Conservation (phyloP, 2,113 vertebrate species). For the Bambusicola thoracicus region DNA sequence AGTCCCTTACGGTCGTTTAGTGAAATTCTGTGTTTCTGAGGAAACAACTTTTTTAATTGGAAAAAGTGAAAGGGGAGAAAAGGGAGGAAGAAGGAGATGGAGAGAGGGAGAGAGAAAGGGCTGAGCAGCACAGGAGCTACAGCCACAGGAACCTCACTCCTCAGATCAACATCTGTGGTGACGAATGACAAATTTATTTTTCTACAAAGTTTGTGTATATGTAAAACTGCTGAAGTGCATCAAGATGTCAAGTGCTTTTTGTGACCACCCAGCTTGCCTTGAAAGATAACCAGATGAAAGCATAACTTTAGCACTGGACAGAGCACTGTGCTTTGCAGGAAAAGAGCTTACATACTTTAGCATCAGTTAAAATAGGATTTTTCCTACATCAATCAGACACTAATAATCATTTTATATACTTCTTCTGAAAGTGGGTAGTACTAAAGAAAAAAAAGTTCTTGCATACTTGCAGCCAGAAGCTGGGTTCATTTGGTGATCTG, state of each 20-base stretch:
- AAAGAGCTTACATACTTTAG: constrained; percentile 42
- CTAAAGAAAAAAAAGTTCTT: constrained; percentile 10
- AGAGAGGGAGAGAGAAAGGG: constrained; percentile 29
- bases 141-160: constrained; percentile 78
- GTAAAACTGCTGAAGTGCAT: constrained; percentile 99
- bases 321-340: constrained; percentile 63
- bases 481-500: constrained; percentile 5
- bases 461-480: neutral
- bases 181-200: constrained; percentile 99
- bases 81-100: neutral
- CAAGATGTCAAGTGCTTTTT: constrained; percentile 99
- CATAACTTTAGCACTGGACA: constrained; percentile 85
- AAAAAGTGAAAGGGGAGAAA: constrained; percentile 35
- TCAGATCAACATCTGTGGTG: constrained; percentile 98
- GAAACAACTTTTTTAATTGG: constrained; percentile 23
- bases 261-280: constrained; percentile 99
- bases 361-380: constrained; percentile 32
- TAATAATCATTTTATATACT: constrained; percentile 67
- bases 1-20: neutral
- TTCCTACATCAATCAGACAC: constrained; percentile 65
- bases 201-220: constrained; percentile 99
- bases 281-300: constrained; percentile 99
- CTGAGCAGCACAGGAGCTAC: constrained; percentile 80
- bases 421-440: constrained; percentile 52
- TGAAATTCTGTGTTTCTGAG: constrained; percentile 21